These are phyloP conservation scores for Chrysoperla carnea DNA, from an alignment of 1,140 invertebrate species.

Conservation along the genomic window DNA sequence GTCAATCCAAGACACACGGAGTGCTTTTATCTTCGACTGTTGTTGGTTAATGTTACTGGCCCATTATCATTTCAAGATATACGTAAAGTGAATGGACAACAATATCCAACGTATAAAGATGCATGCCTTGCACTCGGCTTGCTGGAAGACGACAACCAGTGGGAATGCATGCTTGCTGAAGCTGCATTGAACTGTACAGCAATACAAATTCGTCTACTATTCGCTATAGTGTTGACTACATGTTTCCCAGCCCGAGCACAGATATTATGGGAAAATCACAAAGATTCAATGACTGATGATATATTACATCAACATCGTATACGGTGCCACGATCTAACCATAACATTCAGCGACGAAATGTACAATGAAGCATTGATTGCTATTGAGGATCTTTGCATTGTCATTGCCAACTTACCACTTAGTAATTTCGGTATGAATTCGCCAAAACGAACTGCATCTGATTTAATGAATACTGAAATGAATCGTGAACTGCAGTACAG, in stretches of 20 bases:
- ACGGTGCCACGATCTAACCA: conserved; percentile 1
- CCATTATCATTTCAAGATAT: conserved; percentile 7
- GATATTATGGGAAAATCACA: conserved; percentile 10
- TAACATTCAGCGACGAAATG: conserved; percentile 2
- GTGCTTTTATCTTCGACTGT: conserved; percentile 7
- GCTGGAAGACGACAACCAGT: conserved; percentile 21
- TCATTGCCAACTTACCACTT: conserved; percentile 5
- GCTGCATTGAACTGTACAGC: conserved; percentile 12
- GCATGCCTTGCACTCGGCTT: conserved; percentile 16
- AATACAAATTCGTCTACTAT: conserved; percentile 13
- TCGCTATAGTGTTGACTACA: conserved; percentile 10
- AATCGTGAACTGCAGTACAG: neutral
- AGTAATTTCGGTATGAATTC: conserved; percentile 3
- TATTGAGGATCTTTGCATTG: conserved; percentile 8
- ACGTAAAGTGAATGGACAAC: conserved; percentile 9
- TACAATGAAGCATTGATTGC: conserved; percentile 10
- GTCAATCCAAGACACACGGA: conserved; percentile 6
- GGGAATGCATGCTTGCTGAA: conserved; percentile 19
- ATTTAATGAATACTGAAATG: conserved; percentile 1
- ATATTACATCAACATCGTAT: neutral
- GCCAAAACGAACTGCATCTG: conserved; percentile 1
- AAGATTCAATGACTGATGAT: conserved; percentile 10
- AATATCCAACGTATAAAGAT: conserved; percentile 13
- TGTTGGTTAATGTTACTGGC: conserved; percentile 1
- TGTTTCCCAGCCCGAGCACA: conserved; percentile 3